Conservation (phyloP, 2,113 vertebrate species). For the Myrmecobius fasciatus region DNA sequence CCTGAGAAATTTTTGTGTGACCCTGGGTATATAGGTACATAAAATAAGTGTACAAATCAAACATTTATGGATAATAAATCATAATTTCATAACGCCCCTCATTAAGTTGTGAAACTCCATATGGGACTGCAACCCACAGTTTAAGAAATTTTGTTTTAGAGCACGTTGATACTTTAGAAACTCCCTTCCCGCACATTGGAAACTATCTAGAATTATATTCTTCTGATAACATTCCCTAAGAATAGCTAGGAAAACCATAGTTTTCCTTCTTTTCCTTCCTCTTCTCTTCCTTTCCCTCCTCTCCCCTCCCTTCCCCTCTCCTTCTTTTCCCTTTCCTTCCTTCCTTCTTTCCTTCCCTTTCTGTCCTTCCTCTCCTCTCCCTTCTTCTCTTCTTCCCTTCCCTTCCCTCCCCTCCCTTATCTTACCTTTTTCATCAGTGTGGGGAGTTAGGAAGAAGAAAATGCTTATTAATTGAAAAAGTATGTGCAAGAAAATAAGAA, state of each 20-base stretch:
- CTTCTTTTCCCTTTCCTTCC: not conserved
- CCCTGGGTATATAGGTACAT: no score
- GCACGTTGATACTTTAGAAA: not conserved
- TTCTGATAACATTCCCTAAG: not conserved
- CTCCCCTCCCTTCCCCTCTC: no score
- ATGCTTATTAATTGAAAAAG: not conserved
- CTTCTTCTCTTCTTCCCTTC: not conserved
- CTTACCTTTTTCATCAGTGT: not conserved
- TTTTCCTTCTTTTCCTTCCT: not conserved
- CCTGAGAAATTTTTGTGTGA: no score
- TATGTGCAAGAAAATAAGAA: no score
- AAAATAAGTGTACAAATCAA: no score
- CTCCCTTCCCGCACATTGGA: rapidly evolving
- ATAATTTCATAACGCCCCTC: no score
- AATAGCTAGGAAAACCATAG: not conserved
- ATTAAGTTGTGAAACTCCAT: no score
- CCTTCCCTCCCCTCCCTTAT: no score
- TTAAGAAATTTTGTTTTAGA: not conserved
- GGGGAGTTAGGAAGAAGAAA: not conserved
- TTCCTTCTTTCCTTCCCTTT: no score
- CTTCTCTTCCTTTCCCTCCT: no score
- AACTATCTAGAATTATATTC: not conserved
- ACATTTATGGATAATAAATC: no score
- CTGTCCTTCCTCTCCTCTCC: not conserved
- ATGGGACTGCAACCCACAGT: no score